Percentiles rank a stretch among this genome's conserved stretches.
phyloP scores from a whole-genome alignment of 2,113 vertebrate genomes.

The Pipra filicauda region DNA sequence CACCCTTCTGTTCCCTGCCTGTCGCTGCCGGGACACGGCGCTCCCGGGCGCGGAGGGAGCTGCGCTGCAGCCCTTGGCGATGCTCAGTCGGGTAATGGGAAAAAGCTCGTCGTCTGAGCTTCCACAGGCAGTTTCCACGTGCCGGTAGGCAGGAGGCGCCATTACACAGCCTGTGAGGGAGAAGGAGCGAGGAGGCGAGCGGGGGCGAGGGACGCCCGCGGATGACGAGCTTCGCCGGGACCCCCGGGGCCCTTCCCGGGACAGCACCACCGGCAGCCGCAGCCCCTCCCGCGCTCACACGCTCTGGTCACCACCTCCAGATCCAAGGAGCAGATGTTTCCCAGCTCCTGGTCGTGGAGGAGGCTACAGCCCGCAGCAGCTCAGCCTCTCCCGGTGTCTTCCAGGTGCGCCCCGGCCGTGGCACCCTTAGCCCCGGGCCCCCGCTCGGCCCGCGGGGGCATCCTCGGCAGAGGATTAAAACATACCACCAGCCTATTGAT shows the following conservation, averaged over 20 bases:
- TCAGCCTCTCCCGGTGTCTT: neutral
- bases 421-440: neutral
- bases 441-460: neutral
- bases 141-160: conserved; percentile 82
- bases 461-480: no score
- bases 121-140: neutral
- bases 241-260: neutral
- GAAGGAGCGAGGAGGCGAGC: neutral
- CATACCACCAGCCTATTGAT: neutral
- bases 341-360: neutral
- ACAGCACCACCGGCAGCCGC: neutral
- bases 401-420: neutral
- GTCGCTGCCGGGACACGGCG: no score
- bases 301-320: neutral
- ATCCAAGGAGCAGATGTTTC: neutral
- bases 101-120: neutral
- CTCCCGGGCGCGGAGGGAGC: neutral
- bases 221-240: fast-evolving
- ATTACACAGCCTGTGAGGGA: conserved; percentile 77
- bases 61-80: neutral
- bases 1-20: neutral
- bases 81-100: fast-evolving
- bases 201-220: neutral
- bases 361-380: neutral
- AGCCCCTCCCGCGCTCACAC: neutral